These are phyloP conservation scores for Pristionchus entomophagus DNA, from an alignment of 2,888 invertebrate species.

Conservation along the genomic window DNA sequence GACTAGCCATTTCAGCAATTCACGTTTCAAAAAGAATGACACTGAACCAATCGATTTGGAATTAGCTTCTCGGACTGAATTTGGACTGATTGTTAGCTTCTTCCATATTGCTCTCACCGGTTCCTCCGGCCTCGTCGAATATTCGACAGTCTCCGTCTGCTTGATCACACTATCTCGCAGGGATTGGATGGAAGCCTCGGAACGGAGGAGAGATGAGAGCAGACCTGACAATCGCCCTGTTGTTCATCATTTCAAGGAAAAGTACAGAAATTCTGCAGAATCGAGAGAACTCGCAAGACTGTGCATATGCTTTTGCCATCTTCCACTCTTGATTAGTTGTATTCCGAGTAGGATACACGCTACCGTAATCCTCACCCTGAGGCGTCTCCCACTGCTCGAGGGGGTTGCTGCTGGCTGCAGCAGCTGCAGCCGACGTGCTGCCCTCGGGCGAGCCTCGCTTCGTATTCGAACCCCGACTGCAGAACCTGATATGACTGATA, in stretches of 20 bases:
- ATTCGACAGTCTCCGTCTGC: constrained; percentile 73
- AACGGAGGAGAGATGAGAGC: constrained; percentile 64
- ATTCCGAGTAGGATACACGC: too few species aligned
- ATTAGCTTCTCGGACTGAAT: too few species aligned
- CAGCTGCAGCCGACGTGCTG: not conserved
- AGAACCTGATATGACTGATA: not conserved
- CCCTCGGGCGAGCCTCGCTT: constrained; percentile 29
- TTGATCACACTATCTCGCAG: constrained; percentile 73
- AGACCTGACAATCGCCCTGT: constrained; percentile 59
- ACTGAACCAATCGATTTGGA: too few species aligned
- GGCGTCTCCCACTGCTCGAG: constrained; percentile 33
- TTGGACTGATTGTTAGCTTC: too few species aligned
- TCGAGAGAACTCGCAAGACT: too few species aligned
- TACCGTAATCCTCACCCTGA: not conserved
- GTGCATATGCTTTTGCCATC: too few species aligned
- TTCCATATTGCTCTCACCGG: too few species aligned
- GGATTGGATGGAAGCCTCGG: constrained; percentile 69
- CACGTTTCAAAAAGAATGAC: too few species aligned
- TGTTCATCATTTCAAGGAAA: constrained; percentile 50
- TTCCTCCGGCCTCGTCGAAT: constrained; percentile 60
- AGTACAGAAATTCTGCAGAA: constrained; percentile 7
- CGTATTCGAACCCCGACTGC: not conserved
- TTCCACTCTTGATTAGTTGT: too few species aligned
- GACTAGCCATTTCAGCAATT: too few species aligned
- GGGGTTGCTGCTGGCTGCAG: not conserved